A percentile compares a stretch with the other conserved stretches of the same genome.
Conservation (phyloP, 1,140 invertebrate genomes). For the Drosophila pseudoobscura region DNA sequence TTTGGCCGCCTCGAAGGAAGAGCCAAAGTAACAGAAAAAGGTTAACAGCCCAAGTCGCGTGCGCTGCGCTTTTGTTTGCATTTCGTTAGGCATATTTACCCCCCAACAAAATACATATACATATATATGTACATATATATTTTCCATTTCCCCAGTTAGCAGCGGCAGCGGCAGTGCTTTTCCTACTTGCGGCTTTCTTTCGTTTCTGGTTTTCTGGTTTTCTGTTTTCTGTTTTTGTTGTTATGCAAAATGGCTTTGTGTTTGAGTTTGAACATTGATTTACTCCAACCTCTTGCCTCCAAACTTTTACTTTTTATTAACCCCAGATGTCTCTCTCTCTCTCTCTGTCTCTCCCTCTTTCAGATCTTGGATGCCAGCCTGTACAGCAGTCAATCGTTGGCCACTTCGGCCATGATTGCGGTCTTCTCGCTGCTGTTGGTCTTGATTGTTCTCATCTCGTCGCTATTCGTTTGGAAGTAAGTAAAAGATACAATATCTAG, state of each 20-base stretch:
- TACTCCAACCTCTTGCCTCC: constrained; percentile 35
- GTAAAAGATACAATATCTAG: constrained; percentile 80
- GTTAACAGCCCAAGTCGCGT: constrained; percentile 67
- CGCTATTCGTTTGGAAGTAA: constrained; percentile 92
- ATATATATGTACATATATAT: background rate
- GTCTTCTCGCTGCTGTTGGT: constrained; percentile 89
- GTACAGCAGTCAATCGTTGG: constrained; percentile 89
- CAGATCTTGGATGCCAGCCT: constrained; percentile 92
- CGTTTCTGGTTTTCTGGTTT: constrained; percentile 24
- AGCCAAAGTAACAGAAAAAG: constrained; percentile 61
- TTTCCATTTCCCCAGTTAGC: constrained; percentile 30
- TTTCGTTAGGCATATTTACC: constrained; percentile 80
- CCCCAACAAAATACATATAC: constrained; percentile 25
- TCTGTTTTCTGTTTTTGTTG: constrained; percentile 29
- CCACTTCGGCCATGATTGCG: constrained; percentile 90
- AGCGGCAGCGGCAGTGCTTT: constrained; percentile 5
- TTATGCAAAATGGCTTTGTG: constrained; percentile 77
- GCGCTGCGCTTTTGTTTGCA: constrained; percentile 74
- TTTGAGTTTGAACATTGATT: constrained; percentile 68
- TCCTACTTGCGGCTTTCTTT: constrained; percentile 20
- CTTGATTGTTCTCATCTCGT: constrained; percentile 89
- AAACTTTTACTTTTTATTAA: constrained; percentile 60
- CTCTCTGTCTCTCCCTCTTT: constrained; percentile 83
- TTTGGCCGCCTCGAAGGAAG: constrained; percentile 4
- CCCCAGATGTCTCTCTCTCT: constrained; percentile 59